Evolutionary conservation across 1,140 invertebrate genomes (phyloP).

Genomic region (Zelostemma sp.): DNA sequence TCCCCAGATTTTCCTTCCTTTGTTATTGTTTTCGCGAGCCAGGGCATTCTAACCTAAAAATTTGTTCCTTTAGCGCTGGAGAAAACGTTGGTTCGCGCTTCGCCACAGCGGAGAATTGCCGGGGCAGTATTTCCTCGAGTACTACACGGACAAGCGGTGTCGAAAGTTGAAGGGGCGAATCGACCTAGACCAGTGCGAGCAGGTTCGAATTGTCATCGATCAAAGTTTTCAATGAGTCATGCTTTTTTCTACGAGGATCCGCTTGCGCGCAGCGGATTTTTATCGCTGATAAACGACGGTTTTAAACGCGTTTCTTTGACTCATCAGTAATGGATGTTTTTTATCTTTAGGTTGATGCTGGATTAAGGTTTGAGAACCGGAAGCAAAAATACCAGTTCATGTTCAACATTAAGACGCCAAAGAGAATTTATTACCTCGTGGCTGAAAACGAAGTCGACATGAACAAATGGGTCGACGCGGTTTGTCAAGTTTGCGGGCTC

Average conservation of each 20-base stretch:
- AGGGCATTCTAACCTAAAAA: conserved; percentile 8
- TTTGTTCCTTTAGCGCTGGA: conserved; percentile 83
- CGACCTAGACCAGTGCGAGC: conserved; percentile 95
- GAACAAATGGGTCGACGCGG: conserved; percentile 94
- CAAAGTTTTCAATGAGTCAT: background rate
- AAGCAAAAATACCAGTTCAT: conserved; percentile 88
- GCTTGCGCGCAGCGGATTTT: too few species aligned
- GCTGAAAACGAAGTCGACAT: conserved; percentile 92
- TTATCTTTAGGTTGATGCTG: conserved; percentile 81
- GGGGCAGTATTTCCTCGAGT: conserved; percentile 93
- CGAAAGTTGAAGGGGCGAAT: conserved; percentile 91
- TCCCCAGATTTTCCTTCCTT: conserved; percentile 12
- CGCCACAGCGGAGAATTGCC: conserved; percentile 91
- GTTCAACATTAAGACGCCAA: conserved; percentile 90
- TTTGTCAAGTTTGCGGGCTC: conserved; percentile 92
- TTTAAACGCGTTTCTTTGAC: too few species aligned
- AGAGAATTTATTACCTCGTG: conserved; percentile 90
- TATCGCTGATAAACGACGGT: too few species aligned
- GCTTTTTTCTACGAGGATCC: background rate
- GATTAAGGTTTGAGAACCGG: conserved; percentile 83
- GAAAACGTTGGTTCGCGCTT: conserved; percentile 92
- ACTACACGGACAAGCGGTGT: conserved; percentile 90
- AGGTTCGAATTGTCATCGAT: conserved; percentile 72
- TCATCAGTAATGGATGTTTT: background rate
- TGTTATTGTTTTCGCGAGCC: conserved; percentile 15